These are phyloP conservation scores for Siniperca knerii DNA, from an alignment of 2,113 vertebrate species.

Conservation along the genomic window DNA sequence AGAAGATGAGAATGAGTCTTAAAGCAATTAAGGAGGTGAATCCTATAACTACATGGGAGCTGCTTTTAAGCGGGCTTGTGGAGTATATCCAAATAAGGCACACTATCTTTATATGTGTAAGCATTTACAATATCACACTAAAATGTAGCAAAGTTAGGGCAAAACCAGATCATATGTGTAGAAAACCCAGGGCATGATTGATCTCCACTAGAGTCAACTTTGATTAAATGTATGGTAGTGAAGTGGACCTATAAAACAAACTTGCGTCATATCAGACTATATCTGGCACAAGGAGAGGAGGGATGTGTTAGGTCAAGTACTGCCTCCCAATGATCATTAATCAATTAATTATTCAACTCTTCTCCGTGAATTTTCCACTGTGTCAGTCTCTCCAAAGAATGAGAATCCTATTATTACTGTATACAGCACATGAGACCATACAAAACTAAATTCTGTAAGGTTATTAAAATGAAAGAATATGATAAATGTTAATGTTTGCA, in stretches of 20 bases:
- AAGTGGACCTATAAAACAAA: conserved; percentile 25
- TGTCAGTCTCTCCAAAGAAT: not conserved
- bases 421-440: not conserved
- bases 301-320: not conserved
- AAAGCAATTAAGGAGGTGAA: conserved; percentile 47
- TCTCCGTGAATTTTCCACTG: not conserved
- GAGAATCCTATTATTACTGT: not conserved
- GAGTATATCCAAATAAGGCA: conserved; percentile 5
- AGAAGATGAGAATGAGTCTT: conserved; percentile 35
- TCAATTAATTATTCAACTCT: conserved; percentile 21
- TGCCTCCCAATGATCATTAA: conserved; percentile 15
- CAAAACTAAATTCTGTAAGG: not conserved
- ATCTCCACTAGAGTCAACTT: not conserved
- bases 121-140: not conserved
- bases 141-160: not conserved
- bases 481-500: not conserved
- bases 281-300: not conserved
- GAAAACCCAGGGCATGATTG: not conserved
- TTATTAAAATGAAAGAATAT: not conserved
- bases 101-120: not conserved
- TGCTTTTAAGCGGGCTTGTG: conserved; percentile 8
- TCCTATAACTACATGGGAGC: conserved; percentile 16
- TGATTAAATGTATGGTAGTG: not conserved
- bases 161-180: not conserved
- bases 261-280: not conserved